These are phyloP conservation scores for Falcunculus frontatus DNA, from an alignment of 2,113 vertebrate species.

Conservation along the genomic window DNA sequence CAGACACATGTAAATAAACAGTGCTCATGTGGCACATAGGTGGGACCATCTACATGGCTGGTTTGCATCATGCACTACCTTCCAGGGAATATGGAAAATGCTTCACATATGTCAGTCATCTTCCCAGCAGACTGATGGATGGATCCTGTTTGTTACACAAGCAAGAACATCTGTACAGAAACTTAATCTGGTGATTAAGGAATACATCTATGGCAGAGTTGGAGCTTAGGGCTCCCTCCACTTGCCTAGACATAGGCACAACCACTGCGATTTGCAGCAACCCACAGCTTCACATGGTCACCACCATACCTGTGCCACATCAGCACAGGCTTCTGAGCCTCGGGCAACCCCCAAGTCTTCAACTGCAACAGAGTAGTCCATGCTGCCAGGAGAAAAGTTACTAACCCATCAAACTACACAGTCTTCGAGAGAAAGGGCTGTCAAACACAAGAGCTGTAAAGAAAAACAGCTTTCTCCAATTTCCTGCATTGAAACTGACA, in stretches of 20 bases:
- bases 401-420: neutral
- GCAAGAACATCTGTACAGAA: neutral
- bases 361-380: neutral
- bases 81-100: neutral
- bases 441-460: neutral
- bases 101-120: neutral
- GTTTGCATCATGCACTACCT: neutral
- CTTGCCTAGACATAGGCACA: neutral
- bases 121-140: neutral
- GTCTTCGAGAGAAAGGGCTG: neutral
- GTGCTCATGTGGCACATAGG: neutral
- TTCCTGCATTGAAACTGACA: neutral
- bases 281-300: neutral
- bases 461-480: neutral
- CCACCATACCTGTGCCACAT: rapidly evolving
- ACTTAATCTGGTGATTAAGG: neutral
- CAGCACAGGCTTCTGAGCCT: neutral
- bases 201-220: neutral
- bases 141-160: neutral
- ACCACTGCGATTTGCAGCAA: rapidly evolving
- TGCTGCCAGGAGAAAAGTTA: neutral
- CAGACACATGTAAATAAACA: neutral
- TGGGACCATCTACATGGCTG: neutral
- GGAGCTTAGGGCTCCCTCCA: neutral
- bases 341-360: neutral